Percentiles rank a stretch among this genome's conserved stretches.
phyloP scores from a whole-genome alignment of 2,113 vertebrate genomes.

The sheep (Ovis aries) region ARS-UI_Ramb_v3.0 NC_056064.1:16764001-16764500 shows the following conservation, averaged over 20 bases:
- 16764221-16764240: background rate
- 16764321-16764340: no score
- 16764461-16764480: background rate
- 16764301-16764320: background rate
- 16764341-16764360: background rate
- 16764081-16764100: background rate
- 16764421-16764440: background rate
- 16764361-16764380: background rate
- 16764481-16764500: background rate
- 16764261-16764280: background rate
- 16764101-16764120: background rate
- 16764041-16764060: background rate
- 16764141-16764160: background rate
- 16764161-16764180: background rate
- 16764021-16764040: background rate
- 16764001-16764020: background rate
- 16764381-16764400: background rate
- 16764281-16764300: background rate
- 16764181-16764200: background rate
- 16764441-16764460: background rate
- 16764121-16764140: background rate
- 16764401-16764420: background rate
- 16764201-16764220: background rate
- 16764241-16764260: background rate
- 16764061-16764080: background rate